phyloP scores from a whole-genome alignment of 2,888 invertebrate genomes.

The Plemyria rubiginata region DNA sequence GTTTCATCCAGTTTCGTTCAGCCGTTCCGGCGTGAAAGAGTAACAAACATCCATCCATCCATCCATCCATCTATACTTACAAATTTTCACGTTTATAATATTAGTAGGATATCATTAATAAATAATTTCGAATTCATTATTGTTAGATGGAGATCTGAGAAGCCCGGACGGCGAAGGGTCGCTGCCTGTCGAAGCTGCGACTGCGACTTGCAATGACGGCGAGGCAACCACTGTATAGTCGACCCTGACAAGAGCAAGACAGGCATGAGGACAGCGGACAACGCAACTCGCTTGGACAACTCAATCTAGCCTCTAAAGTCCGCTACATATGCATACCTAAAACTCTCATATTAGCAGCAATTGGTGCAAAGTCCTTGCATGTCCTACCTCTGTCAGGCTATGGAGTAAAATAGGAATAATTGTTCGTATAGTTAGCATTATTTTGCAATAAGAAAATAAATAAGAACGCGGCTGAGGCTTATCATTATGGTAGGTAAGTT shows the following conservation, averaged over 20 bases:
- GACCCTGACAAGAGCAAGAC: neutral
- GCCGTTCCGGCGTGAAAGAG: no score
- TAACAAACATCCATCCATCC: no score
- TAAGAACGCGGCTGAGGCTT: constrained; percentile 32
- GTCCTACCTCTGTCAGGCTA: constrained; percentile 14
- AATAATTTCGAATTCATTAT: no score
- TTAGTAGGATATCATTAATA: no score
- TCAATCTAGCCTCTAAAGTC: constrained; percentile 4
- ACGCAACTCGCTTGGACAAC: neutral
- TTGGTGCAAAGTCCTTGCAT: neutral
- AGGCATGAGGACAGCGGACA: constrained; percentile 3
- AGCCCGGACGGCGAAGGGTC: constrained; percentile 38
- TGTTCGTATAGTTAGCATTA: constrained; percentile 35
- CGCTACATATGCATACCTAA: neutral
- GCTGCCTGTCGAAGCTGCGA: constrained; percentile 30
- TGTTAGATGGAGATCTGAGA: constrained; percentile 61
- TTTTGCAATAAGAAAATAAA: constrained; percentile 30
- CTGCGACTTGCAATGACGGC: constrained; percentile 35
- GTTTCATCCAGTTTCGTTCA: no score
- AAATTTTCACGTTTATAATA: no score
- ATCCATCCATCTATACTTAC: no score
- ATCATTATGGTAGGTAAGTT: constrained; percentile 21
- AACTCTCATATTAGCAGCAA: neutral
- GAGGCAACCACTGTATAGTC: constrained; percentile 34
- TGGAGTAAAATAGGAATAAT: constrained; percentile 16